phyloP scores from a whole-genome alignment of 2,888 invertebrate species.

The Heliconius hortense region DNA sequence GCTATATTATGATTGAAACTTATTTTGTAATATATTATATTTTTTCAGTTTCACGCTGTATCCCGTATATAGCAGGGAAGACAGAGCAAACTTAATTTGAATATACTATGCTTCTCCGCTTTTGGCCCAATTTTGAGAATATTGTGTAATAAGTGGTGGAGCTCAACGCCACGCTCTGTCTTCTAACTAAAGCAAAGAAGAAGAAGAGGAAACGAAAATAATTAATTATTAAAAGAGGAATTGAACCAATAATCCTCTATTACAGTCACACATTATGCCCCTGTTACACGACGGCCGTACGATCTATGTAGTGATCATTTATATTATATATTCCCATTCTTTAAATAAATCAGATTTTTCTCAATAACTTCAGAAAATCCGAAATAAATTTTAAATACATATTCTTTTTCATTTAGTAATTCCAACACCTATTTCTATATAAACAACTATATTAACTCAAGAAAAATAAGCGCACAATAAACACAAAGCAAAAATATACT shows the following conservation, averaged over 20 bases:
- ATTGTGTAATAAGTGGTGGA: not conserved
- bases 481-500: not conserved
- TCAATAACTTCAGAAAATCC: too few species aligned
- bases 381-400: not conserved
- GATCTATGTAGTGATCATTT: too few species aligned
- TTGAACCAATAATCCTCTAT: not conserved
- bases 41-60: not conserved
- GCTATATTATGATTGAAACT: not conserved
- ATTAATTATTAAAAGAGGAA: not conserved
- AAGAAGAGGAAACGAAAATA: not conserved
- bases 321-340: too few species aligned
- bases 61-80: not conserved
- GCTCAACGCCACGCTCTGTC: not conserved
- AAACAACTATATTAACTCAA: not conserved
- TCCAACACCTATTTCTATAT: not conserved
- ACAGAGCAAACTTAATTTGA: not conserved
- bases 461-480: conserved; percentile 6
- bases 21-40: not conserved
- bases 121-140: not conserved
- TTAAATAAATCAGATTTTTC: too few species aligned
- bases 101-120: not conserved
- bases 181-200: not conserved
- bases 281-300: too few species aligned
- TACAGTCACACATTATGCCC: too few species aligned
- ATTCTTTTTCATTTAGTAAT: not conserved